Evolutionary conservation across 2,888 invertebrate species (phyloP), one percentile per base, ranked within the genome.

Genomic region (Lasius fuliginosus): DNA sequence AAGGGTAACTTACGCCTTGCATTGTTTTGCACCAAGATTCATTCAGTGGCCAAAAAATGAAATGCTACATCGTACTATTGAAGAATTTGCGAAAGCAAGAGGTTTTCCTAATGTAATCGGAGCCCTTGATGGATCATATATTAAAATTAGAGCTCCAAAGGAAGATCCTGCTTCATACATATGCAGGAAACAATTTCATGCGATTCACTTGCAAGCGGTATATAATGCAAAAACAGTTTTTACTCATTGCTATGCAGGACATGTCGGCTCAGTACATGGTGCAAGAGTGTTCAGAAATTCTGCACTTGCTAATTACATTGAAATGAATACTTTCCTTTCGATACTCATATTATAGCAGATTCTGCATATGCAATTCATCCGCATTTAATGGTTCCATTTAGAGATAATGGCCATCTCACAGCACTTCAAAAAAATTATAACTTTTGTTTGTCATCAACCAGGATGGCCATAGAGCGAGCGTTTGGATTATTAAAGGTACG

Each of bases 401-500:
- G 36, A 11, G 36, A 64, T 36, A 64, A 64, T 23, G 0, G 23
- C 23, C 23, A 23, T 1, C n/a, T 64, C 1, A 64, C 64, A 36
- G n/a, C 1, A 36, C n/a, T 3, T 36, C 3, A n/a, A 64, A 36
- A 36, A 36, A 64, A 64, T 36, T 64, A 36, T 0, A 64, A 64
- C 11, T 36, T 11, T 64, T n/a, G 36, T 64, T 64, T 64, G 3
- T 64, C 36, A 0, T 64, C 64, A 64, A 36, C 36, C 3, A 64
- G 64, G 5, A 64, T 64, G 64, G n/a, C 64, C 1, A 64, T 64
- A 64, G 64, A 64, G 11, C 36, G 36, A 64, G 64, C 36, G 4
- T 64, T 64, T 36, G 64, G 36, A n/a, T n/a, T 64, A 36, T n/a
- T 64, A n/a, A 64, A 64, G 6, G 9, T 64, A 64, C 64, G 64